Conservation (phyloP, 2,888 invertebrate species). For the Graphium colonna region DNA sequence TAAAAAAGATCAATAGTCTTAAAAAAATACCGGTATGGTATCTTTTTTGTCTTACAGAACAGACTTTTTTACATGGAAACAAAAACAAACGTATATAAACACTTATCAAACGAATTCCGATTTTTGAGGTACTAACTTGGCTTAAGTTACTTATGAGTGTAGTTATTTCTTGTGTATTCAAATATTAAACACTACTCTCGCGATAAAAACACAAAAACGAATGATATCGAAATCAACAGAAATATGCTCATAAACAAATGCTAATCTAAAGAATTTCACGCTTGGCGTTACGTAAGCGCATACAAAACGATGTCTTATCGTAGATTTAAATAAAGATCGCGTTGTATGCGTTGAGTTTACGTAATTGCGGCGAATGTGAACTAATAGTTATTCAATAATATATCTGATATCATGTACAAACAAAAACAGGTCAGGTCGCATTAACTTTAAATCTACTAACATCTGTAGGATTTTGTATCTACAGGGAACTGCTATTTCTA, state of each 20-base stretch:
- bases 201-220: background rate
- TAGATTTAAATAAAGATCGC: constrained; percentile 18
- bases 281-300: constrained; percentile 24
- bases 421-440: background rate
- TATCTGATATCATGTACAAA: too few species aligned
- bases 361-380: constrained; percentile 5
- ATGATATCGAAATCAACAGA: background rate
- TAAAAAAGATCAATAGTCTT: too few species aligned
- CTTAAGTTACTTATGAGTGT: too few species aligned
- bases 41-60: too few species aligned
- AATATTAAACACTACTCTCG: background rate
- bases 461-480: too few species aligned
- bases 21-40: too few species aligned
- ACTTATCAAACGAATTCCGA: too few species aligned
- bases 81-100: too few species aligned
- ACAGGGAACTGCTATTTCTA: too few species aligned
- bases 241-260: background rate
- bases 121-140: too few species aligned
- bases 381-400: background rate
- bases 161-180: too few species aligned
- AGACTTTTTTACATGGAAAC: too few species aligned
- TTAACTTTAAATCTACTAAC: background rate
- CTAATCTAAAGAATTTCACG: constrained; percentile 24
- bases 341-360: constrained; percentile 13
- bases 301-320: constrained; percentile 25